Evolutionary conservation across 2,797 vertebrate genomes (phyloP).

Genomic region (Diceros bicornis): DNA sequence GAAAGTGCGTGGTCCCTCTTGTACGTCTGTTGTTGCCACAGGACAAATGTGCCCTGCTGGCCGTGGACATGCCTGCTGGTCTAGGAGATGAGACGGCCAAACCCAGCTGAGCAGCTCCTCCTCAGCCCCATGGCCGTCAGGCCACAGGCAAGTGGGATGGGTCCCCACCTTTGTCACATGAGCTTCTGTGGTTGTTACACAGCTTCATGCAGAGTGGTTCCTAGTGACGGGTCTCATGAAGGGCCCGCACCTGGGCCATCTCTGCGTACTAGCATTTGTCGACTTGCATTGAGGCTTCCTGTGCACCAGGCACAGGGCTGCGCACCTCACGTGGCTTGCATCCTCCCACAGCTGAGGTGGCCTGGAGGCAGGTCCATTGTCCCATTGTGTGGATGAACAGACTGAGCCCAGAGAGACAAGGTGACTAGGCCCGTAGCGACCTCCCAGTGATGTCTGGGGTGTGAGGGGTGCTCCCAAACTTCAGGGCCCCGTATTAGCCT

Average conservation of each 20-base stretch:
- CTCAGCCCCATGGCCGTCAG: neutral
- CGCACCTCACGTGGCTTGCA: neutral
- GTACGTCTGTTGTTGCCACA: neutral
- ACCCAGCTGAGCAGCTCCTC: too few species aligned
- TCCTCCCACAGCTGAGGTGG: neutral
- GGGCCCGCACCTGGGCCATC: too few species aligned
- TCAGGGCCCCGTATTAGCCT: neutral
- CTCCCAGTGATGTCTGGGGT: neutral
- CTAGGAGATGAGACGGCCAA: neutral
- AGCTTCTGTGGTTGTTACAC: too few species aligned
- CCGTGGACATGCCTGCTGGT: neutral
- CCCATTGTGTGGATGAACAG: neutral
- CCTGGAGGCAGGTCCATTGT: neutral
- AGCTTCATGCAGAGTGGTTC: neutral
- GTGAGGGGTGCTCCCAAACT: neutral
- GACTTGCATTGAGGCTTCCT: neutral
- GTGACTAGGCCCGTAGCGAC: neutral
- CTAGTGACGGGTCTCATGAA: neutral
- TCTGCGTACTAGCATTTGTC: neutral
- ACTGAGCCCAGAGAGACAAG: neutral
- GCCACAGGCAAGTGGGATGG: accelerated
- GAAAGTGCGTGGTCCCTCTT: neutral
- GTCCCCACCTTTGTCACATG: neutral
- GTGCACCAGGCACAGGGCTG: neutral
- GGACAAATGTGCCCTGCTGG: neutral